Base-by-base conservation (phyloP, 2,113 vertebrate species). In the Etia nguti region DNA sequence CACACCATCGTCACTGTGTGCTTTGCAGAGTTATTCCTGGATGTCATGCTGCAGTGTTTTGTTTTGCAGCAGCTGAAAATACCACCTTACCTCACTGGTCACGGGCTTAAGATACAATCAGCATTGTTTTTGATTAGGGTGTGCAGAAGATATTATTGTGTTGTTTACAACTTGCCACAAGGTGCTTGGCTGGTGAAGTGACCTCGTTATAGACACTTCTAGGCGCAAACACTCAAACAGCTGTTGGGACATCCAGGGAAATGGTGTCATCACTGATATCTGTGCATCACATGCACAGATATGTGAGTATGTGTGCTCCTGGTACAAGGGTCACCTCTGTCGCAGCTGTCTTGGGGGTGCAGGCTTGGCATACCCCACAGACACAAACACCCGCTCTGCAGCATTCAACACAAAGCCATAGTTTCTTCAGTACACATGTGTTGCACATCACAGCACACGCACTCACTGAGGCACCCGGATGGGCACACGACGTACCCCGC, bases 371-470 rank as follows among this genome's bases (percentile, higher is more conserved):
- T 93, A 65, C 88, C 81, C 82, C 82, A 92, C 73, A 20, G 56
- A 90, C 80, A 56, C 79, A 81, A 82, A 91, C 88, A 68, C 88
- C 80, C 80, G 31, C 34, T 87, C 70, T 50, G 41, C 86, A 77
- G 22, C 5, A 36, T 84, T 87, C 18, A 31, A 86, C 92, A 95
- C 92, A 94, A 93, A 92, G 92, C 88, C 11, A 10, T 48, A 50
- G 86, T 94, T 94, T 94, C 92, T 93, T 91, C 81, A 80, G 68
- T 83, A 24, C 94, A 93, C 93, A 92, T 92, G 92, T 93, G 91
- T 80, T 73, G 5, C 20, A 55, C 87, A 68, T 88, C 88, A 83
- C 91, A 88, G 79, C 81, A 22, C 62, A 82, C 83, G 20, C 86
- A 59, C 90, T 41, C 84, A 31, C 52, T 54, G 81, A 89, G 80